These are phyloP conservation scores for Rhizomys pruinosus DNA, from an alignment of 2,113 vertebrate species.

Conservation along the genomic window DNA sequence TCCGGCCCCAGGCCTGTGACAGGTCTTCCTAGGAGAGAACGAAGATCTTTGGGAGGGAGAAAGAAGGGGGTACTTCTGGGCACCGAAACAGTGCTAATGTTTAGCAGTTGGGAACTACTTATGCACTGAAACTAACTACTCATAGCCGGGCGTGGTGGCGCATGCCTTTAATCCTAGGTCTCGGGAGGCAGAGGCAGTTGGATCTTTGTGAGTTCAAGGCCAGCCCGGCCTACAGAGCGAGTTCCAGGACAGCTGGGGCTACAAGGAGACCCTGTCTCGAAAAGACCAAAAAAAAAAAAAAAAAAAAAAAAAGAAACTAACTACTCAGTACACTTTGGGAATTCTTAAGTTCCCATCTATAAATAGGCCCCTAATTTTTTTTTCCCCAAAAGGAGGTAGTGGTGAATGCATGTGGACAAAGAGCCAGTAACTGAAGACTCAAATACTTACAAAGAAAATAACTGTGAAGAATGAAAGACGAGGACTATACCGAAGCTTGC, in stretches of 20 bases:
- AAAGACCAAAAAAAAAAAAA: no score
- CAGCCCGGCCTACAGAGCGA: no score
- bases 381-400: not conserved
- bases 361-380: not conserved
- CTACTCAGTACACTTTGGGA: constrained; percentile 20
- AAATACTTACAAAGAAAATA: constrained; percentile 49
- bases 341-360: constrained; percentile 55
- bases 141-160: no score
- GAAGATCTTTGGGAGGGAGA: not conserved
- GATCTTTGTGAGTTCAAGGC: no score
- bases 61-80: constrained; percentile 26
- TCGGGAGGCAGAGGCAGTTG: no score
- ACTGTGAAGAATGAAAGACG: not conserved
- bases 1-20: not conserved
- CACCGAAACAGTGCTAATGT: not conserved
- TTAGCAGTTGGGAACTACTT: constrained; percentile 12
- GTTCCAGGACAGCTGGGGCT: no score
- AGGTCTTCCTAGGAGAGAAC: not conserved
- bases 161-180: no score
- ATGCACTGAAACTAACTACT: constrained; percentile 26
- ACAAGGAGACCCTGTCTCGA: no score
- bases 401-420: not conserved
- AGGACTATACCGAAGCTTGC: not conserved
- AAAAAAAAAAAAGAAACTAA: no score
- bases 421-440: not conserved